Evolutionary conservation across 2,113 vertebrate species (phyloP).

Genomic region (Thunnus maccoyii): DNA sequence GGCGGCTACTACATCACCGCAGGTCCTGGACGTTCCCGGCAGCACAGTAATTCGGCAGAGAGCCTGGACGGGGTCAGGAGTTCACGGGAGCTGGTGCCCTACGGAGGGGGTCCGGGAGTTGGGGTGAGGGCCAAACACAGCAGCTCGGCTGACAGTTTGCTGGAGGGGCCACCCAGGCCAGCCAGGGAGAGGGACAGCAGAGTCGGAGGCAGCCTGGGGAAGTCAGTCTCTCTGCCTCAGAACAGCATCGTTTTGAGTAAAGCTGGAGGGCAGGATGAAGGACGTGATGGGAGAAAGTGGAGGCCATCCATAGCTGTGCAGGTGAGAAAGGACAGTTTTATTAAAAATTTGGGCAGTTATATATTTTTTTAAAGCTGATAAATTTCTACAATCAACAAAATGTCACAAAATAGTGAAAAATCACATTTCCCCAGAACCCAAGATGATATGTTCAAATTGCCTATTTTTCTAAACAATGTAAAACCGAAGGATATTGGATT

Average conservation of each 20-base stretch:
- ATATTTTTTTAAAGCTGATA: too few species aligned
- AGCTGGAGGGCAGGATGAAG: constrained; percentile 89
- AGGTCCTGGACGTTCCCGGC: constrained; percentile 70
- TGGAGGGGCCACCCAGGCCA: constrained; percentile 81
- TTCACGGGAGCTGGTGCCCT: constrained; percentile 77
- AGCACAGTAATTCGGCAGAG: constrained; percentile 86
- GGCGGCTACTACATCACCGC: constrained; percentile 76
- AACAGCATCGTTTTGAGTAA: constrained; percentile 90
- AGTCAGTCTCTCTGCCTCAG: constrained; percentile 84
- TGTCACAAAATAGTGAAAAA: not conserved
- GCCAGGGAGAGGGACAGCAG: constrained; percentile 76
- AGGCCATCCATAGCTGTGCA: constrained; percentile 96
- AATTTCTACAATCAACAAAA: not conserved
- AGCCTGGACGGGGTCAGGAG: constrained; percentile 79
- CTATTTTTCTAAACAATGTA: too few species aligned
- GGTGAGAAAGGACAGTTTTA: constrained; percentile 79
- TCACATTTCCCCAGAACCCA: too few species aligned
- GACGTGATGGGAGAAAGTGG: constrained; percentile 92
- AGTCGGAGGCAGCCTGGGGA: constrained; percentile 81
- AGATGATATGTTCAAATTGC: too few species aligned
- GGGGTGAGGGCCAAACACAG: constrained; percentile 86
- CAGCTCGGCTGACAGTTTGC: constrained; percentile 85
- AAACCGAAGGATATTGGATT: not conserved
- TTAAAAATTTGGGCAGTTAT: too few species aligned
- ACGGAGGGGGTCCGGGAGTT: constrained; percentile 79